Percentiles rank a stretch among this genome's conserved stretches.
These are phyloP conservation scores for Myzus persicae DNA, from an alignment of 1,140 invertebrate species.

Conservation along the genomic window DNA sequence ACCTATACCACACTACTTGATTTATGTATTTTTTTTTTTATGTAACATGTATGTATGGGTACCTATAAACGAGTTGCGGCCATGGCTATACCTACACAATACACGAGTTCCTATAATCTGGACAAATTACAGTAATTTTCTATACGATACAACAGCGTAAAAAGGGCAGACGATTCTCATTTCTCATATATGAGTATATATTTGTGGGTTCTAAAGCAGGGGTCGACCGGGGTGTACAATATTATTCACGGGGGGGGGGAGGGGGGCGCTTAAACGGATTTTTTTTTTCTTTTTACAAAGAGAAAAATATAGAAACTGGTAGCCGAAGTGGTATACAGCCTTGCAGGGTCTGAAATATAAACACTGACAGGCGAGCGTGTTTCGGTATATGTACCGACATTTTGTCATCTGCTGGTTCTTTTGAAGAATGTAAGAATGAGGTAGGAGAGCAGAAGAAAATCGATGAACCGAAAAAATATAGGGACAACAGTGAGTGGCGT, in stretches of 20 bases:
- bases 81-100: neutral
- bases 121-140: constrained; percentile 15
- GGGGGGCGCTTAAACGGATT: neutral
- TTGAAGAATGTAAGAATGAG: neutral
- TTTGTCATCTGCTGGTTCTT: neutral
- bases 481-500: too few relatives aligned
- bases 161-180: neutral
- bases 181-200: too few relatives aligned
- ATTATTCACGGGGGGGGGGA: neutral
- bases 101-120: neutral
- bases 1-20: neutral
- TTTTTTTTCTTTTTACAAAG: neutral
- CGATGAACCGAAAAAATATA: neutral
- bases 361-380: neutral
- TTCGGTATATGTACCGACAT: neutral
- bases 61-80: neutral
- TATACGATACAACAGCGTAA: neutral
- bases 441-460: neutral
- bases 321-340: neutral
- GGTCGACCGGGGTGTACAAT: neutral
- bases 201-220: neutral
- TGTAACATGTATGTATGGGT: neutral
- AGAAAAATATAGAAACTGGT: neutral
- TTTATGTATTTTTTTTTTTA: neutral
- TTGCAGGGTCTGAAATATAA: neutral